Percentiles rank a stretch among this genome's conserved stretches.
Conservation (phyloP, 2,888 invertebrate species). For the Nysson spinosus region DNA sequence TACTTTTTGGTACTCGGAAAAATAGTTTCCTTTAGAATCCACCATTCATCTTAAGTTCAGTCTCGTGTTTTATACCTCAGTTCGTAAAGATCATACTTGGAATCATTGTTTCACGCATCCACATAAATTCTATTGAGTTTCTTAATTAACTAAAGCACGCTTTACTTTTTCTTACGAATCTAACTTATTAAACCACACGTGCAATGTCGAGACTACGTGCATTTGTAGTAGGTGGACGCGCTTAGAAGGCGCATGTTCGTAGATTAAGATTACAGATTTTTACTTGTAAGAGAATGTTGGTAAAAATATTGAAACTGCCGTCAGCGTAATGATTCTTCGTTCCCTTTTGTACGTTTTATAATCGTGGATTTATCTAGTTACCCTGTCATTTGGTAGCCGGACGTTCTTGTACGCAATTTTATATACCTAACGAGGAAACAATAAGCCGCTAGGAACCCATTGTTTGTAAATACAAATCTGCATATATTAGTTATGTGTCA, state of each 20-base stretch:
- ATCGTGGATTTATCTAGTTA: conserved; percentile 22
- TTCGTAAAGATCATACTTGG: no score
- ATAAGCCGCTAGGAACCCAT: conserved; percentile 16
- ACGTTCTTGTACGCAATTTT: conserved; percentile 19
- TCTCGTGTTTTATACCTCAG: no score
- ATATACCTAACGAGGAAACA: conserved; percentile 21
- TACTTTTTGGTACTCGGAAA: no score
- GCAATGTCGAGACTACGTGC: conserved; percentile 4
- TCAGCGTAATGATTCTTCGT: conserved; percentile 22
- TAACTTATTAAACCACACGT: conserved; percentile 22
- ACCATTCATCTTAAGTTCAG: no score
- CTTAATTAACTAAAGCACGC: conserved; percentile 9
- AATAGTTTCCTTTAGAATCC: no score
- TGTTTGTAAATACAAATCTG: conserved; percentile 54
- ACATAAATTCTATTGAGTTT: neutral
- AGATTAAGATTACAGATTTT: conserved; percentile 17
- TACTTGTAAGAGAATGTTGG: conserved; percentile 7
- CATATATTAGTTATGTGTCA: no score
- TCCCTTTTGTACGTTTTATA: conserved; percentile 54
- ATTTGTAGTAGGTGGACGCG: conserved; percentile 27
- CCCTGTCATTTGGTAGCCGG: conserved; percentile 22
- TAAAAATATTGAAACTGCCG: conserved; percentile 30
- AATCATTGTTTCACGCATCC: conserved; percentile 23
- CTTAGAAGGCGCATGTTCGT: conserved; percentile 35
- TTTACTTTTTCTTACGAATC: conserved; percentile 17